Conservation (phyloP, 2,113 vertebrate species). For the Picathartes gymnocephalus region DNA sequence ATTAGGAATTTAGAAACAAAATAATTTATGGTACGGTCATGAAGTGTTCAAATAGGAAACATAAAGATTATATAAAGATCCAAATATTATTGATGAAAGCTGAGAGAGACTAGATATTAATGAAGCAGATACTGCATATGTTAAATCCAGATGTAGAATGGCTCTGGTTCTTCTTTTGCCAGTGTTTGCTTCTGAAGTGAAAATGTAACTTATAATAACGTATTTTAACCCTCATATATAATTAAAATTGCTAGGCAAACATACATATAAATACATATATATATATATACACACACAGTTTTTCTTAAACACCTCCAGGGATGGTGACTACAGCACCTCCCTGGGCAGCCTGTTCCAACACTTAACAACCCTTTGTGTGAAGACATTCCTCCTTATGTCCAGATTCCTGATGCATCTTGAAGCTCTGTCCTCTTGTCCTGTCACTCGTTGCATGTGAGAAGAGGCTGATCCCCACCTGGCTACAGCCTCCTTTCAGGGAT, state of each 20-base stretch:
- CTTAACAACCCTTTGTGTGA: not conserved
- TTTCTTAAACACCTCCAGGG: not conserved
- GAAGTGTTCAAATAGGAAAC: not conserved
- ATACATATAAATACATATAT: not conserved
- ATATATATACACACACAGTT: too few species aligned
- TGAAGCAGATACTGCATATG: not conserved
- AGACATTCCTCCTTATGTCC: not conserved
- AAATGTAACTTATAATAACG: not conserved
- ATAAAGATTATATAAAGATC: not conserved
- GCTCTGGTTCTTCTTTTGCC: not conserved
- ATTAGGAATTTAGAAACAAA: not conserved
- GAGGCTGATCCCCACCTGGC: rapidly evolving
- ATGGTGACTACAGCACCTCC: not conserved
- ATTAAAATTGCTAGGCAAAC: not conserved
- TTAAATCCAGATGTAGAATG: not conserved
- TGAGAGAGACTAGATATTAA: not conserved
- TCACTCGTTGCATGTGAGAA: not conserved
- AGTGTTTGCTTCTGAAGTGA: not conserved
- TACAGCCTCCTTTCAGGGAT: not conserved
- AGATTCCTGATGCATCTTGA: not conserved
- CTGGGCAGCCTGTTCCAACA: not conserved
- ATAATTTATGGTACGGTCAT: not conserved
- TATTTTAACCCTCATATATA: not conserved
- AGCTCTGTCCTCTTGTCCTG: not conserved
- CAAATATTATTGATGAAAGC: not conserved